Evolutionary conservation across 2,797 vertebrate genomes (phyloP), one percentile per base, ranked within the genome.

Genomic region (Micrastur ruficollis): DNA sequence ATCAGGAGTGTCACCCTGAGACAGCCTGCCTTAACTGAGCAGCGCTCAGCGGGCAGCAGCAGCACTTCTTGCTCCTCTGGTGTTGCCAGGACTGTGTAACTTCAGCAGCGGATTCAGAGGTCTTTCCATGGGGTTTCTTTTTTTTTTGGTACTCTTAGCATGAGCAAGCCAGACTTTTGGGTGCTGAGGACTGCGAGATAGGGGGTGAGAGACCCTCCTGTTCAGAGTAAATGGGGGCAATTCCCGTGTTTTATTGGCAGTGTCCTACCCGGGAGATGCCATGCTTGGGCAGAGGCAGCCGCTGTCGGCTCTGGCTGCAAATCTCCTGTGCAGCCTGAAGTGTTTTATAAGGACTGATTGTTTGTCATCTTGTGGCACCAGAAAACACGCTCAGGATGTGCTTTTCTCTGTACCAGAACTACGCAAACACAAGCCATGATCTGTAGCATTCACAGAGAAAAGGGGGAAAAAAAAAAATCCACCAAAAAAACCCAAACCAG

Each of bases 271-370:
- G 0, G 1, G 46, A 32, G 6, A 14, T 36, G 25, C 23, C 59
- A 50, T 0, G 0, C 53, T 44, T 5, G 2, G 16, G n/a, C 22
- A 5, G 53, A 61, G 26, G 23, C 20, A 56, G 38, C 36, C 0
- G 2, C 23, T 21, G 8, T 32, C 2, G 1, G 19, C 71, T 53
- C 52, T 32, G 58, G 18, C 38, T 79, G 38, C 2, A 2, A 25
- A 26, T 7, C 17, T 23, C 8, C n/a, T 56, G 17, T 6, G 53
- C 70, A 31, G 23, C 23, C 38, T 12, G 14, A 46, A 56, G 36
- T 19, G 25, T 71, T 55, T 42, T 31, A 8, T 50, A 34, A 32
- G n/a, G 36, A 75, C 23, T 8, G 17, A 25, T 22, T 2, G 0
- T 9, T 61, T 49, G 25, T 65, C 1, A 0, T 47, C 31, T 72